Evolutionary conservation across 2,113 vertebrate genomes (phyloP).

Genomic region (Deroptyus accipitrinus): DNA sequence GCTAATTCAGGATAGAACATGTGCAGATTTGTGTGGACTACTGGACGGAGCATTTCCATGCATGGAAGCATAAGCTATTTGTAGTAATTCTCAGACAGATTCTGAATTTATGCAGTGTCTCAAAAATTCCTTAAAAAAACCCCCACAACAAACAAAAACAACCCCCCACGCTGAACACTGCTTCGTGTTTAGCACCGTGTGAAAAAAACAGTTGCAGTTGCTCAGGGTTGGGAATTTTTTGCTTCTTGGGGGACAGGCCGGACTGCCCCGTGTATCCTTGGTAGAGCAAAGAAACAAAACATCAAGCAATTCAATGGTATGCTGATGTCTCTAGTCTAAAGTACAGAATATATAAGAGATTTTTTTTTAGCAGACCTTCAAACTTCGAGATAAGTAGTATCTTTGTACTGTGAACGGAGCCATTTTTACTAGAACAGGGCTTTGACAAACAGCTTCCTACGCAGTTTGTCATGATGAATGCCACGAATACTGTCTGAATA

Average conservation of each 20-base stretch:
- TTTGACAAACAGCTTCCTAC: slow-evolving; percentile 66
- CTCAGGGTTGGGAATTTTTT: background rate
- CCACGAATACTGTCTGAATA: slow-evolving; percentile 51
- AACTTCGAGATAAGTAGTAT: slow-evolving; percentile 45
- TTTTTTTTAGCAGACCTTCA: slow-evolving; percentile 37
- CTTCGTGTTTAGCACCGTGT: background rate
- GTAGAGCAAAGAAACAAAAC: slow-evolving; percentile 36
- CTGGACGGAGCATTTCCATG: background rate
- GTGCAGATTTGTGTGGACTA: background rate
- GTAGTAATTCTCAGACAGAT: background rate
- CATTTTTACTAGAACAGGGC: slow-evolving; percentile 62
- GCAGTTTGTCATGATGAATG: slow-evolving; percentile 48
- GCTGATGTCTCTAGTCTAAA: slow-evolving; percentile 37
- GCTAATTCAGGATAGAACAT: background rate
- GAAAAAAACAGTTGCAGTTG: background rate
- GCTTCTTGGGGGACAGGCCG: background rate
- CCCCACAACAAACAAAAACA: background rate
- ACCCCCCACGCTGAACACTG: background rate
- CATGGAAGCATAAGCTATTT: background rate
- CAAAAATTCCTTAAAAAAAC: background rate
- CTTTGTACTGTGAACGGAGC: slow-evolving; percentile 51
- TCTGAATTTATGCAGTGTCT: background rate
- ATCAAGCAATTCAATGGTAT: background rate
- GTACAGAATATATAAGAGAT: slow-evolving; percentile 27
- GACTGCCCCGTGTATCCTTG: background rate